phyloP scores from a whole-genome alignment of 2,888 invertebrate genomes.

The Cheilosia grossa region DNA sequence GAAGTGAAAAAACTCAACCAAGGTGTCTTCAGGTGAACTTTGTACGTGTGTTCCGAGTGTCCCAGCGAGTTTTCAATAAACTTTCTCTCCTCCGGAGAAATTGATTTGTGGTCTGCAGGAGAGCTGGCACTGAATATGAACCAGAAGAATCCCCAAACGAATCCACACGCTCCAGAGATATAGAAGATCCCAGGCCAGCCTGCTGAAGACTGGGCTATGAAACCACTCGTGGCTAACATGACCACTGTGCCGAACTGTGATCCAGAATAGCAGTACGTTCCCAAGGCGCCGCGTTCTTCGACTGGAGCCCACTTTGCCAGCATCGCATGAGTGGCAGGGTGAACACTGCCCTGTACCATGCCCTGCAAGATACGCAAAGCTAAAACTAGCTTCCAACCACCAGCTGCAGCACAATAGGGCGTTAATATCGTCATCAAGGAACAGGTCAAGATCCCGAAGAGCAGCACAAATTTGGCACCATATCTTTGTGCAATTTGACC shows the following conservation, averaged over 20 bases:
- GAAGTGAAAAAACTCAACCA: constrained; percentile 90
- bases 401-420: constrained; percentile 87
- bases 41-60: constrained; percentile 78
- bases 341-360: constrained; percentile 87
- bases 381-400: constrained; percentile 86
- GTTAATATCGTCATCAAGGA: constrained; percentile 87
- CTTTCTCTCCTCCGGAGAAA: constrained; percentile 86
- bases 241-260: constrained; percentile 92
- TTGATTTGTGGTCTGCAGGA: constrained; percentile 86
- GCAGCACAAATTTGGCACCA: constrained; percentile 87
- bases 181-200: constrained; percentile 93
- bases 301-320: constrained; percentile 89
- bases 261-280: constrained; percentile 88
- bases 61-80: constrained; percentile 88
- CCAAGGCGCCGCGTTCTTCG: constrained; percentile 87
- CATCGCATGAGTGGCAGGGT: constrained; percentile 87
- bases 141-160: constrained; percentile 87
- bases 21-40: constrained; percentile 85
- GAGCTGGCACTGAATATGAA: constrained; percentile 87
- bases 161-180: constrained; percentile 86
- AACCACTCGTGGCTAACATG: constrained; percentile 88
- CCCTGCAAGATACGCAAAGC: constrained; percentile 87
- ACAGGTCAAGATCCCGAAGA: constrained; percentile 85
- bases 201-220: constrained; percentile 86
- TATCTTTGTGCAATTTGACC: constrained; percentile 89